Base-by-base conservation (phyloP, 1,140 invertebrate species). In the Plectus sambesii region DNA sequence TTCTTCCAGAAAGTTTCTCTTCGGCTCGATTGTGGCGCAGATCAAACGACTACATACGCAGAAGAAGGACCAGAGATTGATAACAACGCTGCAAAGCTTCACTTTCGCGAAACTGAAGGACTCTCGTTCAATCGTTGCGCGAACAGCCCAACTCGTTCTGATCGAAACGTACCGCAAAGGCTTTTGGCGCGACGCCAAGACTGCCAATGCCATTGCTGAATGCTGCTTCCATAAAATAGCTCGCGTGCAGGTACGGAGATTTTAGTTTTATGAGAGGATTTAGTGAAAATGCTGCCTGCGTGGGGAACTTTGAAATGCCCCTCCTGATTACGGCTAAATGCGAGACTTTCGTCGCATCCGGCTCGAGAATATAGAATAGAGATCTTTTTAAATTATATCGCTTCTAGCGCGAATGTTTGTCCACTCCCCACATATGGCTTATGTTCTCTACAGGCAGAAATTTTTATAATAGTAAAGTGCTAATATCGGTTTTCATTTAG, bases 151-250 rank as follows among this genome's bases (percentile, higher is more conserved):
- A 29, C 19, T 65, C 27, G 87, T 97, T 44, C 87, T 97, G 80
- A 83, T 94, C 56, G 87, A 94, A 55, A 73, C 97, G 22, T 99
- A 97, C 70, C 82, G 83, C 42, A 93, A 92, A 72, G 87, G 89
- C 72, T 80, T 96, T 37, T 98, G 93, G 93, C 89, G 89, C 69
- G 89, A 98, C 75, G 75, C 82, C 2, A 97, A 97, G 74, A 94
- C 89, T 24, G 93, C 97, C 0, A 99, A 99, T 73, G 87, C 93
- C 0, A 87, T 99, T 60, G 82, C 85, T 4, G 84, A 82, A 30
- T 87, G 86, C 35, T 90, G 87, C 70, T 93, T 96, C 69, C 87
- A 87, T 2, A 89, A 92, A 74, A 75, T 87, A 8, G 83, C 83
- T 1, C 96, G 96, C 76, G 83, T 86, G 46, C 60, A 69, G 49